Evolutionary conservation across 2,797 vertebrate genomes (phyloP).

Genomic region (Hypotaenidia philippensis): DNA sequence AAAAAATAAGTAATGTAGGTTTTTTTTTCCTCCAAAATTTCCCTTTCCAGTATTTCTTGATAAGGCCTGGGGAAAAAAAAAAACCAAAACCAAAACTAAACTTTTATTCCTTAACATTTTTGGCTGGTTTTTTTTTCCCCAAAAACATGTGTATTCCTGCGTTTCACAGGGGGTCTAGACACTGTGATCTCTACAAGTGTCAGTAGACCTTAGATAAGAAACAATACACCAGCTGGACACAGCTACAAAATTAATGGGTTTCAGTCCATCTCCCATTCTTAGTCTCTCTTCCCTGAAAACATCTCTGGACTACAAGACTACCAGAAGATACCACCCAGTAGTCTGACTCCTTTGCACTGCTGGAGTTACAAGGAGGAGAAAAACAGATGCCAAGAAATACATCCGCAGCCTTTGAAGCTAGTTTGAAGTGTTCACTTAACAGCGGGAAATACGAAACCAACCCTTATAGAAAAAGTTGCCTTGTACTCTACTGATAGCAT

Average conservation of each 20-base stretch:
- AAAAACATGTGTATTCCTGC: background rate
- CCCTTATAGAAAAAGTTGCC: background rate
- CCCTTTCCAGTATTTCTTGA: background rate
- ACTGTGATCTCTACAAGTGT: background rate
- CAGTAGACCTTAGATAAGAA: background rate
- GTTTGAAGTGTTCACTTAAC: background rate
- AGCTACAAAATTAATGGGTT: background rate
- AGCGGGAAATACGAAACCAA: background rate
- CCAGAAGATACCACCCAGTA: background rate
- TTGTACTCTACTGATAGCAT: background rate
- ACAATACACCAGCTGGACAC: background rate
- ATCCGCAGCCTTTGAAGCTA: background rate
- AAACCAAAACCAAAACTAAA: background rate
- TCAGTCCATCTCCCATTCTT: background rate
- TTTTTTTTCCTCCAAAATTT: background rate
- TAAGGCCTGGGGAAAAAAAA: background rate
- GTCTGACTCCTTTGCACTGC: background rate
- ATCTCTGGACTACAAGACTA: background rate
- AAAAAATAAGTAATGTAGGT: background rate
- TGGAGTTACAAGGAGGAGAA: background rate
- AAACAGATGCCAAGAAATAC: background rate
- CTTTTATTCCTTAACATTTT: background rate
- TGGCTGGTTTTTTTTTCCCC: background rate
- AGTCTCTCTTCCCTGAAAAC: background rate
- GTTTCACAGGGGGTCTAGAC: background rate